A percentile compares a stretch with the other conserved stretches of the same genome.
Evolutionary conservation across 2,113 vertebrate species (phyloP).

Genomic region (Chrysemys picta): DNA sequence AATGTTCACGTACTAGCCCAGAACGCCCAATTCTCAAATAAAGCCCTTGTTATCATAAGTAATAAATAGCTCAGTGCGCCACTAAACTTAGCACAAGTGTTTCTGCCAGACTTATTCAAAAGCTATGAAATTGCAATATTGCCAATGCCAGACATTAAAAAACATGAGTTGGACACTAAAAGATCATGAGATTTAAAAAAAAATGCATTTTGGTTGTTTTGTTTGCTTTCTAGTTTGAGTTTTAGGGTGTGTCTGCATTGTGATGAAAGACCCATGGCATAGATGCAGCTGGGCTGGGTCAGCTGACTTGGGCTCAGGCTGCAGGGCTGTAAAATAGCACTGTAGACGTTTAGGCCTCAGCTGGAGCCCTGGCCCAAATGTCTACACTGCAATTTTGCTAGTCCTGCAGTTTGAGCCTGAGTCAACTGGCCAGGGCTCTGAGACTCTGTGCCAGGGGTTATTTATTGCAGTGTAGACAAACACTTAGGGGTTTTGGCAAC

Average conservation of each 20-base stretch:
- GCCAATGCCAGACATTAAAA: fast-evolving
- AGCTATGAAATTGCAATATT: not conserved
- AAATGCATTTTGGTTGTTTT: not conserved
- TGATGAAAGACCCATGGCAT: too few species aligned
- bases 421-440: not conserved
- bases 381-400: not conserved
- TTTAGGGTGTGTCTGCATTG: not conserved
- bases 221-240: not conserved
- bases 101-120: not conserved
- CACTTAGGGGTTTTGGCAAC: not conserved
- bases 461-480: not conserved
- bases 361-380: too few species aligned
- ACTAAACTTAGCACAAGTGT: not conserved
- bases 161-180: not conserved
- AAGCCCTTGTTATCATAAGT: not conserved
- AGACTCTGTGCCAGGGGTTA: not conserved
- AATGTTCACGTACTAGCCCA: not conserved
- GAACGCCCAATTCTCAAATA: not conserved
- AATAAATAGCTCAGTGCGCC: not conserved
- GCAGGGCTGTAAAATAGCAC: not conserved
- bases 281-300: not conserved
- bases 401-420: not conserved
- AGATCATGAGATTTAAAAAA: not conserved
- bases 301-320: not conserved
- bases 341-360: too few species aligned